Evolutionary conservation across 2,113 vertebrate species (phyloP).

Genomic region (Corapipo altera): DNA sequence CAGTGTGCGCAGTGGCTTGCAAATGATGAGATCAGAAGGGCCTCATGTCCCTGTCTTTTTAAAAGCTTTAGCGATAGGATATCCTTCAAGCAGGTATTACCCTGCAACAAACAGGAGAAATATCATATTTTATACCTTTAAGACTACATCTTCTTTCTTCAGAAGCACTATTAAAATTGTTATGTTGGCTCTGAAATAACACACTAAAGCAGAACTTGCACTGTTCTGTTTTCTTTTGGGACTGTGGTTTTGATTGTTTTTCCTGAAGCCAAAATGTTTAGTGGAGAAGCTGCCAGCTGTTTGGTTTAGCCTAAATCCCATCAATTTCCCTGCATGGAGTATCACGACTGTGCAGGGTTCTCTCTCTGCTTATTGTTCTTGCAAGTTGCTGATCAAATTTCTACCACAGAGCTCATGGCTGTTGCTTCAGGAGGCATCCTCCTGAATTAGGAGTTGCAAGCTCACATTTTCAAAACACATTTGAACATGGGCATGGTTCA

Average conservation of each 20-base stretch:
- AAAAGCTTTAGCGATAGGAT: not conserved
- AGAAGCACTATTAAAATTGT: not conserved
- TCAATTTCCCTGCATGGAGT: not conserved
- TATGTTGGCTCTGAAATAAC: not conserved
- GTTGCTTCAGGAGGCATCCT: not conserved
- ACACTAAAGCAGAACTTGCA: not conserved
- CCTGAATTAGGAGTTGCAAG: not conserved
- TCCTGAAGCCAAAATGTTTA: not conserved
- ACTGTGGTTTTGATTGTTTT: not conserved
- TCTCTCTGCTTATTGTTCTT: not conserved
- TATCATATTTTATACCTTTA: not conserved
- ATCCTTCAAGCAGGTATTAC: no score
- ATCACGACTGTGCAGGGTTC: not conserved
- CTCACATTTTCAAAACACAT: not conserved
- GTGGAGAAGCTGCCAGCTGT: not conserved
- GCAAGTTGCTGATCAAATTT: not conserved
- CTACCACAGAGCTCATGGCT: not conserved
- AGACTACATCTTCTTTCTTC: not conserved
- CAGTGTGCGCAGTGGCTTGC: not conserved
- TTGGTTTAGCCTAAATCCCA: not conserved
- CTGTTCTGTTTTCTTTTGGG: not conserved
- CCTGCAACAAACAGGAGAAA: not conserved
- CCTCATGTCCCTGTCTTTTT: not conserved
- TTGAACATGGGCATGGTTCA: not conserved
- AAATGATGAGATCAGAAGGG: not conserved